Conservation (phyloP, 2,888 invertebrate species). For the Perizoma flavofasciatum region DNA sequence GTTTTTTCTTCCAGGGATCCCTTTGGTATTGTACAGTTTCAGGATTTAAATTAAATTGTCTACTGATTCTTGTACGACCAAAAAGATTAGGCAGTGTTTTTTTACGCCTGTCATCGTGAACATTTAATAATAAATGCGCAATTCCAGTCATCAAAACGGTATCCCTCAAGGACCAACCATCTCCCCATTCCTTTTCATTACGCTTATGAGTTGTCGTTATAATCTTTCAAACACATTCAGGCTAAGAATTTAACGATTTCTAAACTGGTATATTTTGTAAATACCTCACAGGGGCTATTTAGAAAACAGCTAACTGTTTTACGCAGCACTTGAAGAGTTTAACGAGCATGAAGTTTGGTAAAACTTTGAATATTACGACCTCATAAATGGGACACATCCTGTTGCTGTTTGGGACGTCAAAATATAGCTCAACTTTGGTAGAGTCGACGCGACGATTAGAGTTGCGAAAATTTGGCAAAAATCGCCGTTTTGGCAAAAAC, state of each 20-base stretch:
- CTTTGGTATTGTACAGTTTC: no score
- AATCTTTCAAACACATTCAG: conserved; percentile 21
- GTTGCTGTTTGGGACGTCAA: conserved; percentile 48
- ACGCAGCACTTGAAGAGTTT: conserved; percentile 51
- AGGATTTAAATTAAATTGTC: no score
- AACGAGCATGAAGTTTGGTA: conserved; percentile 51
- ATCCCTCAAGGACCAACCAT: conserved; percentile 9
- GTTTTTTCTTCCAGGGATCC: no score
- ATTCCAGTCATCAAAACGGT: background rate
- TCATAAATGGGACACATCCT: conserved; percentile 52
- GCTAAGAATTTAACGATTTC: conserved; percentile 50
- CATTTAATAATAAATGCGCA: background rate
- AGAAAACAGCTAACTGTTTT: conserved; percentile 53
- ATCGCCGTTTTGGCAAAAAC: no score
- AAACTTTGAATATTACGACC: conserved; percentile 43
- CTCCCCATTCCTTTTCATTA: conserved; percentile 3
- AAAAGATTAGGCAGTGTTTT: background rate
- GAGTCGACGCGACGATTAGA: no score
- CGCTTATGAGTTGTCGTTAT: conserved; percentile 10
- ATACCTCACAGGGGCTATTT: conserved; percentile 58
- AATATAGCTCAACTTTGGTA: conserved; percentile 33
- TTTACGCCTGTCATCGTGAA: background rate
- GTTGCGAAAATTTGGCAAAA: no score
- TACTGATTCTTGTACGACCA: no score
- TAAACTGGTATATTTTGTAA: conserved; percentile 68